These are phyloP conservation scores for Agonum fuliginosum DNA, from an alignment of 2,888 invertebrate genomes.

Conservation along the genomic window DNA sequence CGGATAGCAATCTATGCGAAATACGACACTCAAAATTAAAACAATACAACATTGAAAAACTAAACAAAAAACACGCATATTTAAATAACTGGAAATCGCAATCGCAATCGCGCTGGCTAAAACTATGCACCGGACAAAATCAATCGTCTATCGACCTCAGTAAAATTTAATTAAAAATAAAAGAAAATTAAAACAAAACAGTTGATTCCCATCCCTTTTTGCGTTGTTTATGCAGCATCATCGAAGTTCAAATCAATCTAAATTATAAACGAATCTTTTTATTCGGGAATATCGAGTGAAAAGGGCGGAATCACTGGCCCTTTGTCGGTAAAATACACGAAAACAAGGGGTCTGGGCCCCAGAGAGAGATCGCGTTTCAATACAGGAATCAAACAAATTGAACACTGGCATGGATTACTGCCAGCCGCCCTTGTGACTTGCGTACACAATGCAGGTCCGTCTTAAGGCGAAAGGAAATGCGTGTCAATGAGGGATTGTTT, in stretches of 20 bases:
- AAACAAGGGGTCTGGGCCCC: conserved; percentile 23
- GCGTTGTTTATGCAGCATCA: conserved; percentile 29
- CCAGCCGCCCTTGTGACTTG: conserved; percentile 1
- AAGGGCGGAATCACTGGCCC: conserved; percentile 20
- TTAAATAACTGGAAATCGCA: not conserved
- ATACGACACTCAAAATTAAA: not conserved
- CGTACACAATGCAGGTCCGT: conserved; percentile 13
- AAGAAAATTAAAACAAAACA: conserved; percentile 38
- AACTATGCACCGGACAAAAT: not conserved
- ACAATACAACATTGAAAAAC: conserved; percentile 3
- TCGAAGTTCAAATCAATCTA: conserved; percentile 35
- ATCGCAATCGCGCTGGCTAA: not conserved
- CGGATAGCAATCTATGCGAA: not conserved
- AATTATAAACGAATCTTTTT: conserved; percentile 46
- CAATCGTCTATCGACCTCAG: conserved; percentile 19
- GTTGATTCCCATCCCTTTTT: not conserved
- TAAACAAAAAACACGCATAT: not conserved
- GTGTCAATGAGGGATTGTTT: conserved; percentile 38
- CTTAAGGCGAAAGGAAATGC: conserved; percentile 30
- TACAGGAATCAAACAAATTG: conserved; percentile 39
- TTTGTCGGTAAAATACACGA: conserved; percentile 26
- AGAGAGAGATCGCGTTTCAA: conserved; percentile 44
- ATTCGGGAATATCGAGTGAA: conserved; percentile 20
- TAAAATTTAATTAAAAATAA: conserved; percentile 34
- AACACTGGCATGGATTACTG: conserved; percentile 22